Percentiles rank a stretch among this genome's conserved stretches.
Conservation (phyloP, 2,113 vertebrate species). For the Esox niger region DNA sequence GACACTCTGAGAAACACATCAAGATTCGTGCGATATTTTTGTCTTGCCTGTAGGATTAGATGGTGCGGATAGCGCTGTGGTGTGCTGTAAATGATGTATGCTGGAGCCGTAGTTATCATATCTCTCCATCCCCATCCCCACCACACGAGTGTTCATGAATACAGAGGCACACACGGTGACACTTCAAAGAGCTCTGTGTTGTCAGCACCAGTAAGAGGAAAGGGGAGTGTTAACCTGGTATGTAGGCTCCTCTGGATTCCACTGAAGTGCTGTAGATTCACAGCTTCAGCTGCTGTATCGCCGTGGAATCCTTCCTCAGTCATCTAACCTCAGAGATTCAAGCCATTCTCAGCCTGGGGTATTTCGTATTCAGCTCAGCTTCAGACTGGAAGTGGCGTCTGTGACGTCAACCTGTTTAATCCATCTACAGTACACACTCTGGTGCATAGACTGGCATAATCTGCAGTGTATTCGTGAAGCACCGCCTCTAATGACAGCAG, state of each 20-base stretch:
- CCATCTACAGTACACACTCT: no score
- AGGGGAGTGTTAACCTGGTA: conserved; percentile 15
- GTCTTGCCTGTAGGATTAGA: not conserved
- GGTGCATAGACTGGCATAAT: no score
- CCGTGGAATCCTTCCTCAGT: conserved; percentile 28
- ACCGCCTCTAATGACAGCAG: no score
- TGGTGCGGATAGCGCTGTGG: not conserved
- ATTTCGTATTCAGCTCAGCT: not conserved
- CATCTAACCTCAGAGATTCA: conserved; percentile 15
- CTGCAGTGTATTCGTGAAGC: no score
- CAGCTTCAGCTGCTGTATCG: not conserved
- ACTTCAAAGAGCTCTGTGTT: conserved; percentile 38
- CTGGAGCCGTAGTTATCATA: conserved; percentile 10
- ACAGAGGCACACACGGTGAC: conserved; percentile 11
- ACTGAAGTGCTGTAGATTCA: conserved; percentile 6
- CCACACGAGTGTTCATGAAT: conserved; percentile 6
- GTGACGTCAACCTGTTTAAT: no score
- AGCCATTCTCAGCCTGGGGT: conserved; percentile 23
- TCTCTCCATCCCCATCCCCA: conserved; percentile 11
- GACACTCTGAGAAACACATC: no score
- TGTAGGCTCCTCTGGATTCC: conserved; percentile 15
- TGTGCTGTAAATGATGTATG: no score
- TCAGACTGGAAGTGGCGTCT: no score
- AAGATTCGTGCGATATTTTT: not conserved
- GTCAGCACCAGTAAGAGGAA: conserved; percentile 36